Evolutionary conservation across 2,888 invertebrate species (phyloP).

Genomic region (Leptopilina myrica): DNA sequence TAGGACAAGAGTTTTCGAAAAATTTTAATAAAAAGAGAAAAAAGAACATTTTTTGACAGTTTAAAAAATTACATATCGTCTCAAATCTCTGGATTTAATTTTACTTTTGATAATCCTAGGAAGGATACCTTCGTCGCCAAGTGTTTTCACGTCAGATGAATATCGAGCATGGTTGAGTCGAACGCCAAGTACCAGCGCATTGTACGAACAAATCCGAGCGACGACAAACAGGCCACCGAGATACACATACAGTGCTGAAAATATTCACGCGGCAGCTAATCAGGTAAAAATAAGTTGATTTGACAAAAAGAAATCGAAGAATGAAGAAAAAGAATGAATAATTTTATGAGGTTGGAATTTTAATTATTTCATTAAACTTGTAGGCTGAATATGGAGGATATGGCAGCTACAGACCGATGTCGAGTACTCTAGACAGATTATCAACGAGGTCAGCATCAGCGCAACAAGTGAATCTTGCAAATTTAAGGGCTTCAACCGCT

Average conservation of each 20-base stretch:
- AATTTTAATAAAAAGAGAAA: background rate
- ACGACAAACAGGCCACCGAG: conserved; percentile 87
- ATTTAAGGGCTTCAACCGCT: conserved; percentile 73
- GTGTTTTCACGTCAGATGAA: conserved; percentile 92
- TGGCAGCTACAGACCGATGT: conserved; percentile 84
- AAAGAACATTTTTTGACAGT: background rate
- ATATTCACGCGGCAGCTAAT: conserved; percentile 90
- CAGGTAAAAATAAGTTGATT: conserved; percentile 79
- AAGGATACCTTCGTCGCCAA: conserved; percentile 77
- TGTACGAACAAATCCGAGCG: conserved; percentile 93
- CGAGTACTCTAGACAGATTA: conserved; percentile 83
- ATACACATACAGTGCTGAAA: conserved; percentile 94
- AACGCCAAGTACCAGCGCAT: conserved; percentile 93
- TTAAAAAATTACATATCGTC: too few relatives aligned
- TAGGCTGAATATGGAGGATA: conserved; percentile 75
- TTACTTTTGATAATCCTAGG: conserved; percentile 63
- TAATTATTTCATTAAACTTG: background rate
- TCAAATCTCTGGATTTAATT: background rate
- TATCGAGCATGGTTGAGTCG: conserved; percentile 95
- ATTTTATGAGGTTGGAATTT: too few relatives aligned
- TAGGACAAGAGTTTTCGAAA: background rate
- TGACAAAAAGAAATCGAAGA: background rate
- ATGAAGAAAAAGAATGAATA: too few relatives aligned
- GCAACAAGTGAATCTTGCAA: conserved; percentile 76
- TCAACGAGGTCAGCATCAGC: conserved; percentile 84